Evolutionary conservation across 2,113 vertebrate species (phyloP).

Genomic region (Aix galericulata): DNA sequence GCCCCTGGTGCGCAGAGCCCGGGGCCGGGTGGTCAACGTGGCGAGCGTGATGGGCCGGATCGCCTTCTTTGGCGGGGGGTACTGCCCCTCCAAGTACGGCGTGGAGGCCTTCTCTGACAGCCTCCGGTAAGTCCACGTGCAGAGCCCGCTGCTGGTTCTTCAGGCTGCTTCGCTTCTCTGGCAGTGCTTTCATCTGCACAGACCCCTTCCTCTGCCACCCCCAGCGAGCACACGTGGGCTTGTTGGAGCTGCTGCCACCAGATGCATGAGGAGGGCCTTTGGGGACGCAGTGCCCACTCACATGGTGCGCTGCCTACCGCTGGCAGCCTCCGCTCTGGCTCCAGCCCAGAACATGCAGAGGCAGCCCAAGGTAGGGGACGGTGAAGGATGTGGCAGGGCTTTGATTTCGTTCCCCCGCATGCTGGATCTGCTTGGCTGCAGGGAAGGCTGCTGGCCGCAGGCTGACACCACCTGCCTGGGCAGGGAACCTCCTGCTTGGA

Average conservation of each 20-base stretch:
- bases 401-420: background rate
- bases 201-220: fast-evolving
- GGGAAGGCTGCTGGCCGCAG: background rate
- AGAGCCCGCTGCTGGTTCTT: fast-evolving
- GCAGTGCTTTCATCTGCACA: fast-evolving
- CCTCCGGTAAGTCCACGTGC: conserved; percentile 67
- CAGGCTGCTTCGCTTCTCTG: background rate
- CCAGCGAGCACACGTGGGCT: fast-evolving
- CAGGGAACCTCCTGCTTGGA: fast-evolving
- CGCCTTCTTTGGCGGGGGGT: conserved; percentile 72
- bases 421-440: fast-evolving
- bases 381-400: background rate
- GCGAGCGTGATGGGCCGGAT: conserved; percentile 80
- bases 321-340: background rate
- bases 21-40: conserved; percentile 81
- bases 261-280: fast-evolving
- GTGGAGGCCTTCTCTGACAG: conserved; percentile 86
- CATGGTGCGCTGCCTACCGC: fast-evolving
- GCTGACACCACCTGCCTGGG: fast-evolving
- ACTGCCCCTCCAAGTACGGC: conserved; percentile 81
- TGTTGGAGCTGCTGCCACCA: fast-evolving
- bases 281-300: fast-evolving
- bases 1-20: conserved; percentile 76
- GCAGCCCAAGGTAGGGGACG: too few species aligned
- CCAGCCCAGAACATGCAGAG: background rate